These are phyloP conservation scores for Ictalurus furcatus DNA, from an alignment of 2,113 vertebrate genomes.

Conservation along the genomic window DNA sequence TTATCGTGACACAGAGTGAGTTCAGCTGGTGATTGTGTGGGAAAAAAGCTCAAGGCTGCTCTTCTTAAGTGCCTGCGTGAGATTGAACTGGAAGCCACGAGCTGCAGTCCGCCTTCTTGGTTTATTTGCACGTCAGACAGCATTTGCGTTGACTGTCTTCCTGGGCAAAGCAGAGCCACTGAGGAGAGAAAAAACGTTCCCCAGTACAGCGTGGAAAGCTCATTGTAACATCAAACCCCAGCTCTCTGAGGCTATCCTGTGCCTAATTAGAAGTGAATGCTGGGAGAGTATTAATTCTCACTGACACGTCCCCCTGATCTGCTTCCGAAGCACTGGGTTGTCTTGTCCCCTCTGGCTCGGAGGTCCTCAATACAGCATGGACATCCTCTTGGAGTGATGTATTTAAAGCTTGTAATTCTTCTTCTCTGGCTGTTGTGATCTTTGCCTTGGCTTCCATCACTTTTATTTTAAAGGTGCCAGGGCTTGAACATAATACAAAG, in stretches of 20 bases:
- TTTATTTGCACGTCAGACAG: conserved; percentile 53
- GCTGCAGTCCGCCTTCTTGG: conserved; percentile 4
- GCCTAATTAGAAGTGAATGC: conserved; percentile 55
- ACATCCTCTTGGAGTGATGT: background rate
- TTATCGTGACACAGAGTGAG: conserved; percentile 29
- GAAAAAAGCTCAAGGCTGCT: conserved; percentile 22
- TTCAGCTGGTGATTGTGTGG: conserved; percentile 33
- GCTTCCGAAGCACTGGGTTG: conserved; percentile 38
- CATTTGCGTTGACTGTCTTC: conserved; percentile 37
- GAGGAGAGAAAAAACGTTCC: background rate
- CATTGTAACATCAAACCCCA: conserved; percentile 42
- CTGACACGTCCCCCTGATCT: conserved; percentile 41
- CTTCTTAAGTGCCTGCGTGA: conserved; percentile 27
- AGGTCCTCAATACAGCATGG: conserved; percentile 11
- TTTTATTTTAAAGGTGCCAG: conserved; percentile 48
- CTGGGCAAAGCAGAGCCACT: conserved; percentile 17
- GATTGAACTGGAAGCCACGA: conserved; percentile 22
- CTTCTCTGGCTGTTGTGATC: conserved; percentile 34
- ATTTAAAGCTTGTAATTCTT: conserved; percentile 41
- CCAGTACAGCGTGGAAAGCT: conserved; percentile 21
- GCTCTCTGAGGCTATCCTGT: conserved; percentile 30
- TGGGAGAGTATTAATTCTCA: conserved; percentile 51
- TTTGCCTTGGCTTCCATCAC: conserved; percentile 45
- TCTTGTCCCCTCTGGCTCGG: conserved; percentile 1
- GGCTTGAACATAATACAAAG: conserved; percentile 49